Percentiles rank a stretch among this genome's conserved stretches.
phyloP scores from a whole-genome alignment of 2,113 vertebrate species.

The Muscicapa adusta region DNA sequence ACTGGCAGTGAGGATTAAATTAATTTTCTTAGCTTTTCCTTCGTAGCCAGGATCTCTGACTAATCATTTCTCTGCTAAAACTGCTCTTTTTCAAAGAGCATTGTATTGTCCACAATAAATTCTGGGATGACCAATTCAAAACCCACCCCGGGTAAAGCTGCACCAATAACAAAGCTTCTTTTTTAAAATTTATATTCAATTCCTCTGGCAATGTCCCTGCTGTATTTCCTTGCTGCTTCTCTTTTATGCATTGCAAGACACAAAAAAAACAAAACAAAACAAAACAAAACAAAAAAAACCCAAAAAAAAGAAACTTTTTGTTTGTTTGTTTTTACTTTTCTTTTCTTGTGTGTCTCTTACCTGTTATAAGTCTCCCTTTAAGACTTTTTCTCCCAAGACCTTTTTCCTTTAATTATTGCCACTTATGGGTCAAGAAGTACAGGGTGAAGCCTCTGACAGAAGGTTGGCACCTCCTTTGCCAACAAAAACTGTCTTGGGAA shows the following conservation, averaged over 20 bases:
- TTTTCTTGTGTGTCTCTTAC: neutral
- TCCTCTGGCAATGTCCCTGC: neutral
- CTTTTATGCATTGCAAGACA: neutral
- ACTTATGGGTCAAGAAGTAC: neutral
- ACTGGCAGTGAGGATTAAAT: constrained; percentile 13
- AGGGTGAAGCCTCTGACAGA: neutral
- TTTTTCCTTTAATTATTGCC: neutral
- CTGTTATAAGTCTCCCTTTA: neutral
- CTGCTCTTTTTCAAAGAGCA: neutral
- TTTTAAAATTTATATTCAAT: neutral
- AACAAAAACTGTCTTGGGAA: neutral
- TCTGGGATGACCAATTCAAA: neutral
- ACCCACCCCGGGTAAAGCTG: neutral
- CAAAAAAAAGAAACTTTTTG: too few relatives aligned
- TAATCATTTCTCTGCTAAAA: neutral
- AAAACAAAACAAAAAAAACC: neutral
- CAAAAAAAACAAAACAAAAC: neutral
- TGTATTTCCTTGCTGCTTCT: neutral
- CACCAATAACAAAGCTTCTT: neutral
- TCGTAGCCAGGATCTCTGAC: constrained; percentile 7
- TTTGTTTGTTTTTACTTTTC: neutral
- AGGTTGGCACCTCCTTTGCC: neutral
- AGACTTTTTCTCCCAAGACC: neutral
- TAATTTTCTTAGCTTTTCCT: constrained; percentile 34
- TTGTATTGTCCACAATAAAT: neutral